Conservation (phyloP, 2,888 invertebrate genomes). For the Pinctada fucata region DNA sequence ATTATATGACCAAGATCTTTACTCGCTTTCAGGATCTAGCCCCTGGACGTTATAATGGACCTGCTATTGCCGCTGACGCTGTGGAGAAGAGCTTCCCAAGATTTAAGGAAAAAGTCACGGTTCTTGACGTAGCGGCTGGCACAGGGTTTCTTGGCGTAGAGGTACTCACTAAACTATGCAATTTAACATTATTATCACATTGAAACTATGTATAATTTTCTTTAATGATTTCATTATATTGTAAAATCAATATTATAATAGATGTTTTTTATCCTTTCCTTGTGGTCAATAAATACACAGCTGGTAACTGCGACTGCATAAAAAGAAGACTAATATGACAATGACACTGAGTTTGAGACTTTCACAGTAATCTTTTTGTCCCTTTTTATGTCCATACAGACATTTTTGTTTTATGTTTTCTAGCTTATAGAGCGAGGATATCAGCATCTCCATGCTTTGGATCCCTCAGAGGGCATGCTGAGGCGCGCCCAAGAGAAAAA, state of each 20-base stretch:
- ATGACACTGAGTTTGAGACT: too few relatives aligned
- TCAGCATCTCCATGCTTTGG: slow-evolving; percentile 69
- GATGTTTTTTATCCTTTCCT: too few relatives aligned
- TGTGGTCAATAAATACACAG: too few relatives aligned
- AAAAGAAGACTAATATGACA: too few relatives aligned
- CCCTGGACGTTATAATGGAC: slow-evolving; percentile 68
- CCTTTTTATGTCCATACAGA: not conserved
- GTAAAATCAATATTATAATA: too few relatives aligned
- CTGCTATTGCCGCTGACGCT: slow-evolving; percentile 67
- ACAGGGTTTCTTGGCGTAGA: slow-evolving; percentile 74
- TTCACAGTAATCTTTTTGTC: too few relatives aligned
- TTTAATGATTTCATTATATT: too few relatives aligned
- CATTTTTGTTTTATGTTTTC: not conserved
- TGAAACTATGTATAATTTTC: not conserved
- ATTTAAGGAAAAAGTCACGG: slow-evolving; percentile 49
- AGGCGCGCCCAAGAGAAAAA: slow-evolving; percentile 61
- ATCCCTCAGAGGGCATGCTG: slow-evolving; percentile 73
- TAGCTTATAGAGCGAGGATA: slow-evolving; percentile 48
- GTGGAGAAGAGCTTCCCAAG: slow-evolving; percentile 59
- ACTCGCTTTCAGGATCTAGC: slow-evolving; percentile 51
- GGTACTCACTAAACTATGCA: slow-evolving; percentile 40
- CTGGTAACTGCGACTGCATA: too few relatives aligned
- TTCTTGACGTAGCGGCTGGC: slow-evolving; percentile 76
- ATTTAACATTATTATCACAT: not conserved
- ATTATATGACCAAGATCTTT: too few relatives aligned